Percentiles rank a stretch among this genome's conserved stretches.
Evolutionary conservation across 2,888 invertebrate species (phyloP).

Genomic region (Teleiodes luculella): DNA sequence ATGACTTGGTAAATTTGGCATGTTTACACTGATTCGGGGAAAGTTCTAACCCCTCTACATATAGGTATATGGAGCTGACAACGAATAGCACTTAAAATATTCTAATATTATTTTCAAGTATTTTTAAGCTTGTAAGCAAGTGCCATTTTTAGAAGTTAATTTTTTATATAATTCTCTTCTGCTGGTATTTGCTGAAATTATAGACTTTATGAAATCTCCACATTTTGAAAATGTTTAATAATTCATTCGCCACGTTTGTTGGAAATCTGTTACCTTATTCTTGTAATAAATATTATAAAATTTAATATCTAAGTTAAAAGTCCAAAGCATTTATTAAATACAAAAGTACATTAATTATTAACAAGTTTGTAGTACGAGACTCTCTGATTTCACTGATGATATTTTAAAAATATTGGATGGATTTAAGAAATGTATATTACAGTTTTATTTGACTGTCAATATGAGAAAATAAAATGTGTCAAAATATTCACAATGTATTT

Average conservation of each 20-base stretch:
- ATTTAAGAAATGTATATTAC: constrained; percentile 12
- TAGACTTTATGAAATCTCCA: constrained; percentile 39
- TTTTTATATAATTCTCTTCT: constrained; percentile 47
- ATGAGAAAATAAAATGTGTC: constrained; percentile 11
- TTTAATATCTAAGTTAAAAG: constrained; percentile 29
- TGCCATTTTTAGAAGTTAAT: constrained; percentile 58
- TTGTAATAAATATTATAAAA: constrained; percentile 15
- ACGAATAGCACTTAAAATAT: too few species aligned
- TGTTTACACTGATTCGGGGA: too few species aligned
- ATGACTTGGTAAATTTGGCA: too few species aligned
- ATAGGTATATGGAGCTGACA: too few species aligned
- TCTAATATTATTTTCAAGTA: background rate
- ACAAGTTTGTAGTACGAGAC: constrained; percentile 2
- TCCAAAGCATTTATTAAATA: constrained; percentile 56
- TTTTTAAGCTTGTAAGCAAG: constrained; percentile 36
- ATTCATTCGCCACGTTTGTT: background rate
- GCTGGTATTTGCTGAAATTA: constrained; percentile 43
- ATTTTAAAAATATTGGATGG: background rate
- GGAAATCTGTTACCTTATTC: too few species aligned
- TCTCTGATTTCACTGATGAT: constrained; percentile 12
- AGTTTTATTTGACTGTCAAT: constrained; percentile 20
- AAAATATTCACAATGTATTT: background rate
- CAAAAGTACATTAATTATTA: background rate
- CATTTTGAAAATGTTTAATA: background rate
- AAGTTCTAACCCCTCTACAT: too few species aligned